Base-by-base conservation (phyloP, 2,888 invertebrate genomes). In the Psococerastis gibbosa region DNA sequence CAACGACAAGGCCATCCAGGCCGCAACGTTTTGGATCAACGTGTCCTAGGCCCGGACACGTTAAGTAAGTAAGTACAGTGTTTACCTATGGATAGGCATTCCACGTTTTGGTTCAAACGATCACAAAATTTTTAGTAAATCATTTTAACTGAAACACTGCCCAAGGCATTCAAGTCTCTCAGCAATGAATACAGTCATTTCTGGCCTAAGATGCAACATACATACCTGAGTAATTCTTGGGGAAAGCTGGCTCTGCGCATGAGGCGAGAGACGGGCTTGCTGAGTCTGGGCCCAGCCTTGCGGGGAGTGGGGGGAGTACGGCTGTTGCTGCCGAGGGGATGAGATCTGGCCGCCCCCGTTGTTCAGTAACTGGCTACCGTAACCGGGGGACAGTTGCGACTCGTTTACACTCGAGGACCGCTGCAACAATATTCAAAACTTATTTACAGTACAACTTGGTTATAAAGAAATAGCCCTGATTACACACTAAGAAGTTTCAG, bases 331-430 rank as follows among this genome's bases (percentile, higher is more conserved):
- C 47, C 57, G 57, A 11, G 53, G 52, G 22, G 57, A 55, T 20
- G 57, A 56, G 47, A 56, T 56, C 49, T 56, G 56, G 20, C 54
- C 52, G 31, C 48, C 49, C 38, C 60, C 58, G 50, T 56, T 60
- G 51, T 58, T 61, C 49, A 61, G 55, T 51, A 66, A 55, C 20
- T 56, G 60, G 50, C 60, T 60, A 51, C 67, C 63, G 57, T 70
- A 73, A 55, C 66, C 69, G 32, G 78, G 76, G 53, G 78, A 78
- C 49, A 77, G 65, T 57, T 75, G 67, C 42, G 66, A 63, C 53
- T 68, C 68, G 53, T 67, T 59, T 50, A 67, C 61, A 54, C 62
- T 66, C 6, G 55, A 51, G 35, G 66, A 66, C 49, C 67, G 63
- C 66, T 67, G 53, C 23, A 50, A 48, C 42, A 20, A 35, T 22